Conservation (phyloP, 2,113 vertebrate species). For the Irena cyanogastra region DNA sequence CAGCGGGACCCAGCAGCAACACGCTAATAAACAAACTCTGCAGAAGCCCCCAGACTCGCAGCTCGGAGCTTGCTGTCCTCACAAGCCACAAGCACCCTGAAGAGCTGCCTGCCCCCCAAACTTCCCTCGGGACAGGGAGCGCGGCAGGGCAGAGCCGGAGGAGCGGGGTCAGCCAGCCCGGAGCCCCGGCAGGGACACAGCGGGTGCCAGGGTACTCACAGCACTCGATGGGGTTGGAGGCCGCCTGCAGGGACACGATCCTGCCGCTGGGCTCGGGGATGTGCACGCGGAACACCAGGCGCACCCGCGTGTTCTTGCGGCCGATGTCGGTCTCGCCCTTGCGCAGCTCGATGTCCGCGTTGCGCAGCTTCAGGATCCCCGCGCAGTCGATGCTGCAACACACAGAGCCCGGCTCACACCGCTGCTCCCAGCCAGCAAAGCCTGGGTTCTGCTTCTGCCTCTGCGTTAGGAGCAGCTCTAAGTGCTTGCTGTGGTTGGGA, state of each 20-base stretch:
- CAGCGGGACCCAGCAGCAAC: neutral
- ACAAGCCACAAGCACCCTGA: neutral
- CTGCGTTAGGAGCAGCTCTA: neutral
- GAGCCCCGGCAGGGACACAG: no score
- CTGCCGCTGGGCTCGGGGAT: slow-evolving; percentile 87
- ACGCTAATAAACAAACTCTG: accelerated
- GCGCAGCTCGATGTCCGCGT: slow-evolving; percentile 94
- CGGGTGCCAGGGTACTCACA: slow-evolving; percentile 81
- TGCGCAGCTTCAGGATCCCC: slow-evolving; percentile 94
- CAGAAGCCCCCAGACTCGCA: neutral
- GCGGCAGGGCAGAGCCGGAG: neutral
- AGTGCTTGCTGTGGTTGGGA: neutral
- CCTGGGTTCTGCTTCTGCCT: accelerated
- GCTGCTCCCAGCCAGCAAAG: neutral
- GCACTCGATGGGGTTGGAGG: slow-evolving; percentile 95
- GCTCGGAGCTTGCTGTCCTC: neutral
- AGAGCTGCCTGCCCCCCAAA: neutral
- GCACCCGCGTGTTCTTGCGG: slow-evolving; percentile 93
- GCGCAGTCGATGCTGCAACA: slow-evolving; percentile 91
- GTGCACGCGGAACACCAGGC: slow-evolving; percentile 92
- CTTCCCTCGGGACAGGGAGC: neutral
- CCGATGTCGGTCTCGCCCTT: slow-evolving; percentile 98
- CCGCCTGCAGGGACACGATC: slow-evolving; percentile 86
- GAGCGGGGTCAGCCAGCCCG: no score
- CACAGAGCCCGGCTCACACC: neutral